Evolutionary conservation across 1,140 invertebrate species (phyloP).

Genomic region (Archegozetes longisetosus): DNA sequence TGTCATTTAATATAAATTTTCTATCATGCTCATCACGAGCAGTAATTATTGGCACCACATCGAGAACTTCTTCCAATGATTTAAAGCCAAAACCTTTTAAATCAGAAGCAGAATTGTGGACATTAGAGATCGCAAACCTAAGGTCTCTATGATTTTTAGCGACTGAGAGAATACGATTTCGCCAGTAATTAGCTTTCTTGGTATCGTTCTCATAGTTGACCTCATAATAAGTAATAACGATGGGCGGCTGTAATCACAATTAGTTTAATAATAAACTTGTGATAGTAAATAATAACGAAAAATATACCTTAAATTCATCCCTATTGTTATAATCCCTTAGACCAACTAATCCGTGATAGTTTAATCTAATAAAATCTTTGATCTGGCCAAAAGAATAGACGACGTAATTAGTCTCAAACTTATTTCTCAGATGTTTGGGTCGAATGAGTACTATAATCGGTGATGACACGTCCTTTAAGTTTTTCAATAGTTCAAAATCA

Average conservation of each 20-base stretch:
- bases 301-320: conserved; percentile 58
- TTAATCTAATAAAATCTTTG: conserved; percentile 64
- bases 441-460: conserved; percentile 57
- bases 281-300: too few relatives aligned
- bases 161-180: conserved; percentile 88
- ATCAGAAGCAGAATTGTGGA: conserved; percentile 81
- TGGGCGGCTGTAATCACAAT: conserved; percentile 67
- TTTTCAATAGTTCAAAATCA: background rate
- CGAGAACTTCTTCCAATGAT: conserved; percentile 40
- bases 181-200: conserved; percentile 96
- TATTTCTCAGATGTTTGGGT: conserved; percentile 70
- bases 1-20: conserved; percentile 76
- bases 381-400: conserved; percentile 58
- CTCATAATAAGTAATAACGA: conserved; percentile 78
- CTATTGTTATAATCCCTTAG: conserved; percentile 61
- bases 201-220: conserved; percentile 94
- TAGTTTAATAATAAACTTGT: too few relatives aligned
- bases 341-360: conserved; percentile 77
- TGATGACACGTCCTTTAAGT: background rate
- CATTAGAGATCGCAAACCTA: conserved; percentile 74
- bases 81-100: conserved; percentile 84
- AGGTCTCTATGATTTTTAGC: conserved; percentile 64
- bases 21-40: conserved; percentile 61
- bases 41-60: conserved; percentile 74
- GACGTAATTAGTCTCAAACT: conserved; percentile 68